phyloP scores from a whole-genome alignment of 2,113 vertebrate species.

The Cephalopholis sonnerati region DNA sequence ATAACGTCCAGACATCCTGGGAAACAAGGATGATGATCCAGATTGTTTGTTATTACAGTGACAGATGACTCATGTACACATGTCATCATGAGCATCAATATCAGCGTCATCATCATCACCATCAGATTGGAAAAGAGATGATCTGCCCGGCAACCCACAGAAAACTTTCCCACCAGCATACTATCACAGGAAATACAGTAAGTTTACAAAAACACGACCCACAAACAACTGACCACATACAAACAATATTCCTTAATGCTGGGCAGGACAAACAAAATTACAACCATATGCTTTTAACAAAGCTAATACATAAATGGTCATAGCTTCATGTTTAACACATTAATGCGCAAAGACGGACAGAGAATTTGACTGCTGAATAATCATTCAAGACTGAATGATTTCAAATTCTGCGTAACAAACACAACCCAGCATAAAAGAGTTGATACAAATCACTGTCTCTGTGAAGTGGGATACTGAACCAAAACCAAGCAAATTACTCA shows the following conservation, averaged over 20 bases:
- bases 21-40: constrained; percentile 25
- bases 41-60: constrained; percentile 39
- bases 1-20: constrained; percentile 22
- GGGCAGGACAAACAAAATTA: background rate
- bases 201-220: background rate
- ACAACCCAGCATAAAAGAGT: background rate
- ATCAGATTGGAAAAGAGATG: background rate
- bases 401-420: constrained; percentile 7
- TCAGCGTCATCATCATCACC: constrained; percentile 5
- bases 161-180: background rate
- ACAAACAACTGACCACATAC: constrained; percentile 10
- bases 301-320: background rate
- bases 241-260: background rate
- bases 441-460: background rate
- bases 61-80: constrained; percentile 45
- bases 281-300: background rate
- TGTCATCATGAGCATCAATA: constrained; percentile 24
- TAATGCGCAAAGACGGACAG: background rate
- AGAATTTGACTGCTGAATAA: background rate
- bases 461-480: background rate
- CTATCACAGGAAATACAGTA: background rate
- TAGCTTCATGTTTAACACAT: background rate
- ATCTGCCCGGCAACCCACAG: background rate
- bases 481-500: background rate
- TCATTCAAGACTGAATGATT: constrained; percentile 1